phyloP scores from a whole-genome alignment of 1,140 invertebrate species.

The Apis cerana region DNA sequence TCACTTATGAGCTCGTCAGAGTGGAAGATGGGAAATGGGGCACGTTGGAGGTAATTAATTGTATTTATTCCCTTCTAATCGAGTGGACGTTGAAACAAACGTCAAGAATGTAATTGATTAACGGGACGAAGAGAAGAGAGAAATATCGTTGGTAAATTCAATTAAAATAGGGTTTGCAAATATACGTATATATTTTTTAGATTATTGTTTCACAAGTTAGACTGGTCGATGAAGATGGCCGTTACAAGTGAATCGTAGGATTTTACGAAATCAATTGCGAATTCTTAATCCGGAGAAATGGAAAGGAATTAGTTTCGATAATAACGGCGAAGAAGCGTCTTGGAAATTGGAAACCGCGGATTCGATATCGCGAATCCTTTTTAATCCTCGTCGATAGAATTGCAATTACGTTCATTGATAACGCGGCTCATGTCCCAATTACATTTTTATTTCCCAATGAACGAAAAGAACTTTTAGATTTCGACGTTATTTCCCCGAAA shows the following conservation, averaged over 20 bases:
- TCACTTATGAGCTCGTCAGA: constrained; percentile 96
- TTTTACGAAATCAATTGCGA: neutral
- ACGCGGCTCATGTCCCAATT: too few species aligned
- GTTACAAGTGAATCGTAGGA: neutral
- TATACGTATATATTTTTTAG: too few species aligned
- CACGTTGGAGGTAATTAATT: constrained; percentile 84
- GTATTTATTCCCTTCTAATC: neutral
- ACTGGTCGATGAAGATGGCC: too few species aligned
- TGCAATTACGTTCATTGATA: too few species aligned
- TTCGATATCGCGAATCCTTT: neutral
- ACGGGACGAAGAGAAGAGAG: too few species aligned
- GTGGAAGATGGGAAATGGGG: constrained; percentile 98
- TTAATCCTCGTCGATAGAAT: constrained; percentile 3
- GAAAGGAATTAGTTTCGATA: constrained; percentile 14
- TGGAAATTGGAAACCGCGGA: neutral
- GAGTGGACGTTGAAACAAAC: neutral
- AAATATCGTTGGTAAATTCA: too few species aligned
- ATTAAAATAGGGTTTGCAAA: too few species aligned
- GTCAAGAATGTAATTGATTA: too few species aligned
- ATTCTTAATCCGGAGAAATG: neutral
- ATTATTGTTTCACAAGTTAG: too few species aligned
- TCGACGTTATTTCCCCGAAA: too few species aligned
- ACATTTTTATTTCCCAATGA: too few species aligned
- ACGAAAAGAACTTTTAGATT: too few species aligned
- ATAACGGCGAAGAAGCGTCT: neutral